Evolutionary conservation across 2,797 vertebrate genomes (phyloP).

Genomic region (Scyliorhinus canicula): DNA sequence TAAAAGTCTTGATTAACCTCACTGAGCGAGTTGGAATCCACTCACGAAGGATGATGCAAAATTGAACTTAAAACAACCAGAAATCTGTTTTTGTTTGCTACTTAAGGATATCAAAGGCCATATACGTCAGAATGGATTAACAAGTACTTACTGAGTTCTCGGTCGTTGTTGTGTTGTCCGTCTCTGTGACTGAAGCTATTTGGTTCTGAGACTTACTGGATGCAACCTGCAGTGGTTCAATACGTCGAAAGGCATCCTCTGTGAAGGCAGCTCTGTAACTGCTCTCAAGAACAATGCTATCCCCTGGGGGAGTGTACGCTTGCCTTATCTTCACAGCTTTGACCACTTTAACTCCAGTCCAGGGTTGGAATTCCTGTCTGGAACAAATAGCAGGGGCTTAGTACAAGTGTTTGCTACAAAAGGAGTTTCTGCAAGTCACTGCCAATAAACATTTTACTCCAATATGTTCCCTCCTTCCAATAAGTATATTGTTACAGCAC

Average conservation of each 20-base stretch:
- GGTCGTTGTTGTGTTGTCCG: not conserved
- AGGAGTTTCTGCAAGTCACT: not conserved
- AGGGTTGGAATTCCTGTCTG: constrained; percentile 80
- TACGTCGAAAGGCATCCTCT: constrained; percentile 57
- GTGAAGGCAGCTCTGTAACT: constrained; percentile 79
- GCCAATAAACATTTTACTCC: not conserved
- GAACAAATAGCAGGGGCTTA: constrained; percentile 40
- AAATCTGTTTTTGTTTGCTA: not conserved
- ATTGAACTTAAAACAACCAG: constrained; percentile 3
- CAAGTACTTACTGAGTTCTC: constrained; percentile 33
- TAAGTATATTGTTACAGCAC: not conserved
- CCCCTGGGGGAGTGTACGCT: constrained; percentile 61
- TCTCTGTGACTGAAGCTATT: constrained; percentile 34
- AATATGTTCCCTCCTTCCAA: not conserved
- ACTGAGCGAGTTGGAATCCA: not conserved
- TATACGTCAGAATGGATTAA: not conserved
- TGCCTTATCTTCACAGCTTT: constrained; percentile 67
- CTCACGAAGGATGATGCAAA: no score
- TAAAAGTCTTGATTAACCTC: not conserved
- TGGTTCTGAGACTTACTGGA: constrained; percentile 30
- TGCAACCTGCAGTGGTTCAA: not conserved
- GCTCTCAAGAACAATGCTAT: constrained; percentile 64
- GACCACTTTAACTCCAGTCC: constrained; percentile 73
- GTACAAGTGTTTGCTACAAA: constrained; percentile 40
- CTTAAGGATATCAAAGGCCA: not conserved